Percentiles rank a stretch among this genome's conserved stretches.
phyloP scores from a whole-genome alignment of 1,140 invertebrate species.

The Mactra quadrangularis region DNA sequence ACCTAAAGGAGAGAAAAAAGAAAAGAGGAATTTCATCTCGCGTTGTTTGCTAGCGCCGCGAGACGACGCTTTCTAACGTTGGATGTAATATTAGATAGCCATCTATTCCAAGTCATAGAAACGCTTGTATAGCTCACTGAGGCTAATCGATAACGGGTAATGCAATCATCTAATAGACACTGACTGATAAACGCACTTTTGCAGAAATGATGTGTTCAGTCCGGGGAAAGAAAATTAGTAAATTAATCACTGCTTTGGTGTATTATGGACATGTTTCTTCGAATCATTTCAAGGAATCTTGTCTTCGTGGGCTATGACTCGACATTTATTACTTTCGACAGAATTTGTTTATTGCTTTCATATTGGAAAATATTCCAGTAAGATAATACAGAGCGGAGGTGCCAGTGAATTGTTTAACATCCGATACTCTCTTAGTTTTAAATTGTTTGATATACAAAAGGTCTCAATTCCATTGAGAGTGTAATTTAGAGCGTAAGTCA shows the following conservation, averaged over 20 bases:
- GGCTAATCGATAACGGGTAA: slow-evolving; percentile 46
- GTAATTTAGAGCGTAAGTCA: too few species aligned
- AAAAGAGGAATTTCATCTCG: too few species aligned
- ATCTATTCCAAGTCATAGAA: slow-evolving; percentile 37
- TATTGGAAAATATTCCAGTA: background rate
- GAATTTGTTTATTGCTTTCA: background rate
- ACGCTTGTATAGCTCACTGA: slow-evolving; percentile 19
- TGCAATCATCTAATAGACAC: slow-evolving; percentile 53
- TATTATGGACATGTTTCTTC: slow-evolving; percentile 52
- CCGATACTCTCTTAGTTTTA: too few species aligned
- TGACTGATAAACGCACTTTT: slow-evolving; percentile 37
- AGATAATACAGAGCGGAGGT: background rate
- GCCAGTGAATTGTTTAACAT: too few species aligned
- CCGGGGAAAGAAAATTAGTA: slow-evolving; percentile 36
- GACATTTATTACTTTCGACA: slow-evolving; percentile 5
- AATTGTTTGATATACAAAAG: too few species aligned
- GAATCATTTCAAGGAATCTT: slow-evolving; percentile 12
- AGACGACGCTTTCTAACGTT: slow-evolving; percentile 39
- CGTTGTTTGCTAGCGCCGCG: slow-evolving; percentile 41
- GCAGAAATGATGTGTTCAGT: slow-evolving; percentile 43
- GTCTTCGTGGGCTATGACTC: background rate
- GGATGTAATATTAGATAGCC: slow-evolving; percentile 53
- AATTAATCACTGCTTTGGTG: slow-evolving; percentile 56
- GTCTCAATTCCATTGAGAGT: too few species aligned
- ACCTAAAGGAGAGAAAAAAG: slow-evolving; percentile 32